Evolutionary conservation across 2,113 vertebrate genomes (phyloP).

Genomic region (Lagopus leucura): DNA sequence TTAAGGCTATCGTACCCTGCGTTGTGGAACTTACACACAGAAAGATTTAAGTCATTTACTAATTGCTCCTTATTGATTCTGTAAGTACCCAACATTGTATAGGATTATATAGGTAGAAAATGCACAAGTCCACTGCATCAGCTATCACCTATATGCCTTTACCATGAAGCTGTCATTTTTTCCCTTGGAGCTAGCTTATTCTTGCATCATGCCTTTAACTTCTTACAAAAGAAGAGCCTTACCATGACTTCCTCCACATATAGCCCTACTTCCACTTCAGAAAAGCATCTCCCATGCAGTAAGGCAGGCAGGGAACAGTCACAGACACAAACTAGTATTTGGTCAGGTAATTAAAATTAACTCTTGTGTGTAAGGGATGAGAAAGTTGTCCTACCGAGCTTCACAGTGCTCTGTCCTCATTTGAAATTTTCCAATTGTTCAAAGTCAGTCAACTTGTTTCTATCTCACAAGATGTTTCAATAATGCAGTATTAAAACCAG

Average conservation of each 20-base stretch:
- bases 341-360: neutral
- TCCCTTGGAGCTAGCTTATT: neutral
- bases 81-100: neutral
- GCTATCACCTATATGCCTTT: neutral
- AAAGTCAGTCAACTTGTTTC: neutral
- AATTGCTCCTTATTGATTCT: too few species aligned
- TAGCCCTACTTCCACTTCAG: neutral
- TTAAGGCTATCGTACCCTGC: neutral
- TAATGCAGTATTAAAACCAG: neutral
- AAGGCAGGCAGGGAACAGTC: neutral
- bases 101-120: too few species aligned
- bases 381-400: neutral
- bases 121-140: neutral
- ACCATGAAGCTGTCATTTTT: neutral
- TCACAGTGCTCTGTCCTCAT: neutral
- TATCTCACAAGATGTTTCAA: neutral
- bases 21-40: neutral
- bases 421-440: neutral
- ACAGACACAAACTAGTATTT: neutral
- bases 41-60: neutral
- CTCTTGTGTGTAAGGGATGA: neutral
- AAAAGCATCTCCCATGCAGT: neutral
- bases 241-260: neutral
- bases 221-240: neutral
- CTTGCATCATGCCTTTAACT: neutral